A percentile compares a stretch with the other conserved stretches of the same genome.
These are phyloP conservation scores for Panthera uncia DNA, from an alignment of 2,113 vertebrate genomes.

Conservation along the genomic window DNA sequence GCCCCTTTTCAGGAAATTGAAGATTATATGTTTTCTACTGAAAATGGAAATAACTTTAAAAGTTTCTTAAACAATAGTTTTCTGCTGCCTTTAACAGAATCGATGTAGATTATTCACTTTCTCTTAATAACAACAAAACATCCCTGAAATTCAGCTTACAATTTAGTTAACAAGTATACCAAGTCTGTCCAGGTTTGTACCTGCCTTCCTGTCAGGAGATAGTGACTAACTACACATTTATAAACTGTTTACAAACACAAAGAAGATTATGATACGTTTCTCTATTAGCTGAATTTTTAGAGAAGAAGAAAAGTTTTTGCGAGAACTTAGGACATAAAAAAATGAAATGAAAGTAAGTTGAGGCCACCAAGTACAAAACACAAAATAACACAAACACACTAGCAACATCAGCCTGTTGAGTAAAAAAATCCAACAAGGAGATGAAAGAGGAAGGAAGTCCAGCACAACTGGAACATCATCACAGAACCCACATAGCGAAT, in stretches of 20 bases:
- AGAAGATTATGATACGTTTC: background rate
- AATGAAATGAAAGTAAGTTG: background rate
- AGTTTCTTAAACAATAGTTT: background rate
- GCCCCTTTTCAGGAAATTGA: background rate
- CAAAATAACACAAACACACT: background rate
- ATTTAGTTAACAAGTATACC: slow-evolving; percentile 2
- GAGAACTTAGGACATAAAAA: background rate
- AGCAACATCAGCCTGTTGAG: background rate
- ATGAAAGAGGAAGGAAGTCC: background rate
- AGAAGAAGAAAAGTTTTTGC: background rate
- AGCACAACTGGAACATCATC: background rate
- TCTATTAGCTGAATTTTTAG: slow-evolving; percentile 10
- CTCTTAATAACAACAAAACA: background rate
- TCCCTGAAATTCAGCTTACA: background rate
- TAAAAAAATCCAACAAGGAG: background rate
- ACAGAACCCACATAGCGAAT: background rate
- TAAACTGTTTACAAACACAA: background rate
- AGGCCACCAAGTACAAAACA: background rate
- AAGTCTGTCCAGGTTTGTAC: background rate
- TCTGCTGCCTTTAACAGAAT: background rate
- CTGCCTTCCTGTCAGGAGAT: background rate
- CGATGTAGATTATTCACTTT: background rate
- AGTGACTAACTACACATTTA: background rate
- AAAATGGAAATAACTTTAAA: slow-evolving; percentile 36
- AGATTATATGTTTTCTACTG: slow-evolving; percentile 22